Evolutionary conservation across 2,797 vertebrate species (phyloP).

Genomic region (Mallotus villosus): DNA sequence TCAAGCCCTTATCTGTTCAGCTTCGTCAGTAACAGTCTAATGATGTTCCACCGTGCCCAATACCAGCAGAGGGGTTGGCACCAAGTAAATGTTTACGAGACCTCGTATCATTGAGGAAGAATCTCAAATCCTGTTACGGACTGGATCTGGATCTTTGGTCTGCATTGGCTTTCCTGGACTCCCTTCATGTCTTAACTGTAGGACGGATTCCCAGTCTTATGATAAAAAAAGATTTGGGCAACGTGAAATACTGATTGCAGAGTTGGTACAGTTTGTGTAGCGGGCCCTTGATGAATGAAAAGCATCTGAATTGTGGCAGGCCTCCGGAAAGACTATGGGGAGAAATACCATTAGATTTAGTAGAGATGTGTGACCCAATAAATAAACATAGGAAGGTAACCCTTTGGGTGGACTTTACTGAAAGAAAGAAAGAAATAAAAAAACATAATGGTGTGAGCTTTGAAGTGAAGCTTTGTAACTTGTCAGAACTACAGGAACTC

Average conservation of each 20-base stretch:
- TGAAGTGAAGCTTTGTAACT: background rate
- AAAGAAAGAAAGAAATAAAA: slow-evolving; percentile 1
- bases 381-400: slow-evolving; percentile 53
- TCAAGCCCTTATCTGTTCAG: slow-evolving; percentile 22
- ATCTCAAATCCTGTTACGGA: background rate
- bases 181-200: slow-evolving; percentile 66
- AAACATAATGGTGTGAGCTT: too few relatives aligned
- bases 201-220: slow-evolving; percentile 63
- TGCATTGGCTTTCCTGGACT: slow-evolving; percentile 50
- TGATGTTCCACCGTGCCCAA: background rate
- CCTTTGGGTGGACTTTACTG: slow-evolving; percentile 44
- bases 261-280: slow-evolving; percentile 60
- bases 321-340: slow-evolving; percentile 65
- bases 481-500: too few relatives aligned
- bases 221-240: slow-evolving; percentile 74
- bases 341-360: slow-evolving; percentile 69
- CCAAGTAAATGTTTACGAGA: too few relatives aligned
- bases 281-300: slow-evolving; percentile 80
- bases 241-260: slow-evolving; percentile 71
- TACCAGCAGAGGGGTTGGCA: too few relatives aligned
- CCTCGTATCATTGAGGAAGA: too few relatives aligned
- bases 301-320: slow-evolving; percentile 73
- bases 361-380: slow-evolving; percentile 57
- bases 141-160: background rate
- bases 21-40: slow-evolving; percentile 15